These are phyloP conservation scores for Phenacoccus solenopsis DNA, from an alignment of 1,140 invertebrate species.

Conservation along the genomic window DNA sequence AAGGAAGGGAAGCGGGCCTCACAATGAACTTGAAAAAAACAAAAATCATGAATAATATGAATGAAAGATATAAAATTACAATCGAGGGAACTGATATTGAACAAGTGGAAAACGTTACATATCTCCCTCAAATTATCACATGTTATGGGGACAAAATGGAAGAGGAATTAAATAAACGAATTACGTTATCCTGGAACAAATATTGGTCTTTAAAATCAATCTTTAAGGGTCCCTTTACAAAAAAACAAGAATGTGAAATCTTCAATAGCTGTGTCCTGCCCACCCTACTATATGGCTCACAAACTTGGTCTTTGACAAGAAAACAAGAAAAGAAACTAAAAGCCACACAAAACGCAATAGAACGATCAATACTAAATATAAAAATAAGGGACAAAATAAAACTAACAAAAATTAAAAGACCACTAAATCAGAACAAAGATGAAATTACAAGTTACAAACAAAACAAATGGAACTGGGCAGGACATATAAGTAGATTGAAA, in stretches of 20 bases:
- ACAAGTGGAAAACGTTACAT: neutral
- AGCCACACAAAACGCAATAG: neutral
- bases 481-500: constrained; percentile 12
- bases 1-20: constrained; percentile 8
- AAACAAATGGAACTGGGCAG: constrained; percentile 24
- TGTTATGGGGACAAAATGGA: neutral
- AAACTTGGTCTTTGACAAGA: constrained; percentile 21
- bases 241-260: neutral
- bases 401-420: neutral
- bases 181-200: constrained; percentile 18
- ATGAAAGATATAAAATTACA: neutral
- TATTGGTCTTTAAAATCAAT: constrained; percentile 15
- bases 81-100: constrained; percentile 7
- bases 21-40: constrained; percentile 19
- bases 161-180: constrained; percentile 16
- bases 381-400: constrained; percentile 15
- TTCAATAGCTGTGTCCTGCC: constrained; percentile 18
- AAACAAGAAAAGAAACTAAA: constrained; percentile 7
- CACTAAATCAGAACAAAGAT: neutral
- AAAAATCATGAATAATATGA: constrained; percentile 20
- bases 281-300: constrained; percentile 9
- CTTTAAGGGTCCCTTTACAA: neutral
- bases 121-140: constrained; percentile 3
- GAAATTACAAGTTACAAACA: neutral
- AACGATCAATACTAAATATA: neutral